A percentile compares a stretch with the other conserved stretches of the same genome.
Evolutionary conservation across 2,888 invertebrate genomes (phyloP).

Genomic region (Latrodectus elegans): DNA sequence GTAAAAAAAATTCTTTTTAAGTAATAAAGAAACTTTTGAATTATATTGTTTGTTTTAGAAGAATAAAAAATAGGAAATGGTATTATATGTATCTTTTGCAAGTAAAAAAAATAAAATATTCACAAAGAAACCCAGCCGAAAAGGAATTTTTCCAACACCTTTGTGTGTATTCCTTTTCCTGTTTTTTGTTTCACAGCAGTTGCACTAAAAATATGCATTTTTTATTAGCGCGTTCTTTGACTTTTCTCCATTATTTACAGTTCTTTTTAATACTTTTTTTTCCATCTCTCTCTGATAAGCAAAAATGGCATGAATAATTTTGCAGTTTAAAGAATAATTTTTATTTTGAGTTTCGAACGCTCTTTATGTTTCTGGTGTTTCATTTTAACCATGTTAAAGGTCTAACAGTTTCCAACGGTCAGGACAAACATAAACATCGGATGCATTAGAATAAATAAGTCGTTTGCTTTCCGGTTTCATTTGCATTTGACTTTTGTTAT

Average conservation of each 20-base stretch:
- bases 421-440: slow-evolving; percentile 21
- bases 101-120: neutral
- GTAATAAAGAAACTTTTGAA: too few relatives aligned
- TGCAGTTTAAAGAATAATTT: slow-evolving; percentile 36
- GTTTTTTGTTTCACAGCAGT: slow-evolving; percentile 1
- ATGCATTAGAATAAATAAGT: slow-evolving; percentile 41
- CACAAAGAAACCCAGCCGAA: neutral
- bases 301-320: slow-evolving; percentile 39
- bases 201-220: neutral
- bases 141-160: neutral
- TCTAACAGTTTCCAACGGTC: neutral
- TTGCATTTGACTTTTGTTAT: slow-evolving; percentile 12
- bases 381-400: slow-evolving; percentile 10
- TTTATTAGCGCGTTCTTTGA: slow-evolving; percentile 9
- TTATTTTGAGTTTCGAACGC: slow-evolving; percentile 22
- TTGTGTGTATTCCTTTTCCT: neutral
- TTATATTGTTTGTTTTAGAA: too few relatives aligned
- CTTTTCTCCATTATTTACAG: neutral
- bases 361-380: slow-evolving; percentile 2
- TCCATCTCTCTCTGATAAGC: slow-evolving; percentile 12
- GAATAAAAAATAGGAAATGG: too few relatives aligned
- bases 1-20: too few relatives aligned
- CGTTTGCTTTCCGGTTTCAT: slow-evolving; percentile 28
- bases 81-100: neutral
- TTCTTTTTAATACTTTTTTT: slow-evolving; percentile 1